Evolutionary conservation across 2,888 invertebrate genomes (phyloP), one percentile per base, ranked within the genome.

Genomic region (Drosophila prolongata): DNA sequence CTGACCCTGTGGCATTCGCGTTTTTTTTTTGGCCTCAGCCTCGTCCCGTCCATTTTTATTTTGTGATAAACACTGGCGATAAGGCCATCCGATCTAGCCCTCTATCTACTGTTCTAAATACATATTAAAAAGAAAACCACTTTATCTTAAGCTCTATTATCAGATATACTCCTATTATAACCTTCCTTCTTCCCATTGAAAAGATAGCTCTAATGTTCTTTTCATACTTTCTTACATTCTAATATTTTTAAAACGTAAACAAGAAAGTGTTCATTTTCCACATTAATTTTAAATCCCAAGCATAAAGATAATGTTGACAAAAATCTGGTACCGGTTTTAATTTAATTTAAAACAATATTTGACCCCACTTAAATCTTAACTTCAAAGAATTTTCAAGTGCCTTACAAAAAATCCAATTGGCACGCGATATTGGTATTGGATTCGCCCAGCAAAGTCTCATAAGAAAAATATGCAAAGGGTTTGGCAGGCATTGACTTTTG

Each of bases 1-100:
- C 81, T 88, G 83, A 75, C 83, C 83, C 83, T 83, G 83, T 83
- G 65, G 43, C 60, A 67, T 59, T 71, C 49, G 59, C 47, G 37
- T 46, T 54, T 27, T 61, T 53, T 53, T 38, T 43, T 59, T 52
- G 49, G 38, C 64, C 52, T 61, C 35, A 43, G 71, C 59, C 67
- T 68, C 69, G 42, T 43, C 16, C 16, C 16, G 58, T 60, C 55
- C 65, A 44, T 53, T 72, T 57, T 24, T 24, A 55, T 62, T 42
- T 34, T 27, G 52, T 37, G 61, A 62, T 38, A 62, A 37, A 30
- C 42, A 43, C 30, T 54, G 38, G 46, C 46, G 42, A 67, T 66
- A 66, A 66, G 65, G 65, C 46, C 68, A 38, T n/a, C 14, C 44
- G 34, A 38, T 14, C 38, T 27, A 6, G 52, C 27, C 57, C 13